These are phyloP conservation scores for Lagenorhynchus albirostris DNA, from an alignment of 2,113 vertebrate species.

Conservation along the genomic window DNA sequence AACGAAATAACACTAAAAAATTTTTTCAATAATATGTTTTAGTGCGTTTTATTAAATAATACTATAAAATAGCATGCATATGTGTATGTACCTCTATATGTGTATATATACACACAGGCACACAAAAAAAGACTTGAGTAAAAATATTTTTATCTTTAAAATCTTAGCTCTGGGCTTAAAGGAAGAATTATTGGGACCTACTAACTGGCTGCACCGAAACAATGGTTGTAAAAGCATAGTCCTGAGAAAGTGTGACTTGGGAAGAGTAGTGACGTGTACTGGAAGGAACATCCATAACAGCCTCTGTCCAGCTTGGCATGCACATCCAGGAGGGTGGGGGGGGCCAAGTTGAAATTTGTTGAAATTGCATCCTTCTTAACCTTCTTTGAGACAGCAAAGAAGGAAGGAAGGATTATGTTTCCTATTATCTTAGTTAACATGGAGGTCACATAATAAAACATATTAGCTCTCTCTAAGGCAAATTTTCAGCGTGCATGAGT, in stretches of 20 bases:
- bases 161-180: neutral
- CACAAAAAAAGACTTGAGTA: neutral
- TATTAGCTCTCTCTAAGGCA: neutral
- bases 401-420: neutral
- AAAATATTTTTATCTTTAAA: conserved; percentile 4
- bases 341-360: neutral
- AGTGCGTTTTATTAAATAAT: neutral
- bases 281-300: no score
- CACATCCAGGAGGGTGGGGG: no score
- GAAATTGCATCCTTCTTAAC: neutral
- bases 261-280: no score
- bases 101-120: neutral
- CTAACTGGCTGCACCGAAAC: neutral
- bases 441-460: neutral
- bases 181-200: neutral
- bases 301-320: neutral
- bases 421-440: neutral
- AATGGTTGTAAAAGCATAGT: neutral
- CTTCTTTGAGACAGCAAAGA: neutral
- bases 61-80: neutral
- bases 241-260: neutral
- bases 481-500: neutral
- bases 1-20: neutral
- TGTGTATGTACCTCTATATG: neutral
- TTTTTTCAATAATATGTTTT: neutral